These are phyloP conservation scores for Gila orcuttii DNA, from an alignment of 2,113 vertebrate species.

Conservation along the genomic window DNA sequence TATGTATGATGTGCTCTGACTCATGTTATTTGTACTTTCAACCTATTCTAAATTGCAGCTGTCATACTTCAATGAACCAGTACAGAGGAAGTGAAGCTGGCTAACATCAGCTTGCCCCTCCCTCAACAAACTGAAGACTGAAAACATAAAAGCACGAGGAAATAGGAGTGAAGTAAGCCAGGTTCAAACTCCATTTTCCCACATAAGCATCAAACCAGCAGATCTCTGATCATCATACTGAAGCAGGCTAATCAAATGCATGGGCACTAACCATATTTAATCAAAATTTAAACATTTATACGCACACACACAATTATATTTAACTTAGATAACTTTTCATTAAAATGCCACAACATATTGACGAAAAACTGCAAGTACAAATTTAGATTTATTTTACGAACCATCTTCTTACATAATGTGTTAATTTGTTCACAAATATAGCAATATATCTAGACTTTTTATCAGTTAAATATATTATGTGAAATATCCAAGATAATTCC, in stretches of 20 bases:
- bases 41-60: slow-evolving; percentile 47
- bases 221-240: not conserved
- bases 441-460: not conserved
- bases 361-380: not conserved
- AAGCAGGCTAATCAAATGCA: not conserved
- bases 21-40: slow-evolving; percentile 50
- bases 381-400: too few relatives aligned
- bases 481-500: slow-evolving; percentile 15
- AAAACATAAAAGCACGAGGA: slow-evolving; percentile 3
- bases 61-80: slow-evolving; percentile 30
- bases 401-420: not conserved
- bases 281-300: too few relatives aligned
- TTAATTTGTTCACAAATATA: not conserved
- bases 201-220: not conserved
- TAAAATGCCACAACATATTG: not conserved
- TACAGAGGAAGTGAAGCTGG: slow-evolving; percentile 38
- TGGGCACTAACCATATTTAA: not conserved
- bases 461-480: not conserved
- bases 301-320: too few relatives aligned
- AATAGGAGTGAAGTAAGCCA: not conserved
- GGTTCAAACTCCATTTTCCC: not conserved
- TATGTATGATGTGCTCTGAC: slow-evolving; percentile 39
- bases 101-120: slow-evolving; percentile 22
- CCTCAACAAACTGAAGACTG: slow-evolving; percentile 4
- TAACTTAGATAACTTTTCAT: not conserved